Evolutionary conservation across 2,113 vertebrate species (phyloP).

Genomic region (Cercopithecus mona): DNA sequence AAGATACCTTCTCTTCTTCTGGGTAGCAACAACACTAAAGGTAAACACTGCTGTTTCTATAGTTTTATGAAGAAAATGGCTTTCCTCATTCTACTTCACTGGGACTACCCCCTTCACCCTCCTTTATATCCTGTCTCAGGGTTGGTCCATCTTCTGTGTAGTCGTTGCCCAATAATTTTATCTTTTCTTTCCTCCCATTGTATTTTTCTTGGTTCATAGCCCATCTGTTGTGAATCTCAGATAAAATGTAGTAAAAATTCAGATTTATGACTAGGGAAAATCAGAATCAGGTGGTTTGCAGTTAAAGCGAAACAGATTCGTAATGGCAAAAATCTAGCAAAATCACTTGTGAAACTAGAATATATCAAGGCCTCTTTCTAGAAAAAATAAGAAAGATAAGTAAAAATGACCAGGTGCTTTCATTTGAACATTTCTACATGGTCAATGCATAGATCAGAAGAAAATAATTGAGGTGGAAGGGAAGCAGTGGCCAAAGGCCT

Average conservation of each 20-base stretch:
- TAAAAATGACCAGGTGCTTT: constrained; percentile 58
- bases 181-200: constrained; percentile 80
- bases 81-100: constrained; percentile 43
- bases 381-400: constrained; percentile 49
- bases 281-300: constrained; percentile 79
- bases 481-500: neutral
- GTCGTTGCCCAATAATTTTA: constrained; percentile 78
- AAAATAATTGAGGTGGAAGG: neutral
- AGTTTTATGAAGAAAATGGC: constrained; percentile 50
- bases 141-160: constrained; percentile 76
- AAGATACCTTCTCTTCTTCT: neutral
- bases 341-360: constrained; percentile 15
- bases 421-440: neutral
- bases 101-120: neutral
- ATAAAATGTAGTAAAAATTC: constrained; percentile 78
- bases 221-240: constrained; percentile 80
- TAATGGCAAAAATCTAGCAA: constrained; percentile 62
- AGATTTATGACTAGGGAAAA: constrained; percentile 76
- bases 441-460: neutral
- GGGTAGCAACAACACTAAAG: neutral
- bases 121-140: constrained; percentile 47
- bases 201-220: constrained; percentile 74
- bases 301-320: constrained; percentile 64
- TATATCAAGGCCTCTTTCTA: constrained; percentile 46
- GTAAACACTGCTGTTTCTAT: neutral